Conservation (phyloP, 2,113 vertebrate genomes). For the Microtus richardsoni region DNA sequence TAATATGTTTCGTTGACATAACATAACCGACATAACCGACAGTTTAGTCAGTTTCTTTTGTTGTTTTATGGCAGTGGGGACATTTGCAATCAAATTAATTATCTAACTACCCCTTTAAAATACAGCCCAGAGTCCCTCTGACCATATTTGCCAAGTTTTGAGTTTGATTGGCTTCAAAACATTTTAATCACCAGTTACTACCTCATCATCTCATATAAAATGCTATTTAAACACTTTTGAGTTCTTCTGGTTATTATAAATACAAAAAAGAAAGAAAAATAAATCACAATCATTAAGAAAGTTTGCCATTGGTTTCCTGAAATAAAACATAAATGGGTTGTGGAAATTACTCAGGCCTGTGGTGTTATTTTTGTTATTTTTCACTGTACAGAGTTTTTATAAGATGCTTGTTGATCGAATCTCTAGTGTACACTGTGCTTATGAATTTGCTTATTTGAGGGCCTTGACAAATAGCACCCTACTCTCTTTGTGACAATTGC, state of each 20-base stretch:
- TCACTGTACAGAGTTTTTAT: background rate
- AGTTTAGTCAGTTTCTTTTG: background rate
- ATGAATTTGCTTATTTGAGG: background rate
- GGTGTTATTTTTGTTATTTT: background rate
- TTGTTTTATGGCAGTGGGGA: background rate
- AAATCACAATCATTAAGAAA: no score
- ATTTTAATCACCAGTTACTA: background rate
- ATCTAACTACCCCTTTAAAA: background rate
- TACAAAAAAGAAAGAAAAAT: background rate
- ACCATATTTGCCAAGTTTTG: background rate
- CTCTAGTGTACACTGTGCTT: background rate
- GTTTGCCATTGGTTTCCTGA: background rate
- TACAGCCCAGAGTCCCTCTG: background rate
- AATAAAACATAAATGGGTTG: background rate
- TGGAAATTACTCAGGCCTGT: background rate
- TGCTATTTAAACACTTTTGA: accelerated
- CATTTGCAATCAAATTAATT: slow-evolving; percentile 41
- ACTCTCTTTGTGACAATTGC: slow-evolving; percentile 64
- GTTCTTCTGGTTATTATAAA: background rate
- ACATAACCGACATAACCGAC: background rate
- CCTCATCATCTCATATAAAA: background rate
- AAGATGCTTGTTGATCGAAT: background rate
- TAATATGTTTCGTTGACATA: background rate
- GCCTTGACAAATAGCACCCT: slow-evolving; percentile 52
- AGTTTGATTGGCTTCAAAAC: background rate